These are phyloP conservation scores for Drosophila carrolli DNA, from an alignment of 1,140 invertebrate genomes.

Conservation along the genomic window DNA sequence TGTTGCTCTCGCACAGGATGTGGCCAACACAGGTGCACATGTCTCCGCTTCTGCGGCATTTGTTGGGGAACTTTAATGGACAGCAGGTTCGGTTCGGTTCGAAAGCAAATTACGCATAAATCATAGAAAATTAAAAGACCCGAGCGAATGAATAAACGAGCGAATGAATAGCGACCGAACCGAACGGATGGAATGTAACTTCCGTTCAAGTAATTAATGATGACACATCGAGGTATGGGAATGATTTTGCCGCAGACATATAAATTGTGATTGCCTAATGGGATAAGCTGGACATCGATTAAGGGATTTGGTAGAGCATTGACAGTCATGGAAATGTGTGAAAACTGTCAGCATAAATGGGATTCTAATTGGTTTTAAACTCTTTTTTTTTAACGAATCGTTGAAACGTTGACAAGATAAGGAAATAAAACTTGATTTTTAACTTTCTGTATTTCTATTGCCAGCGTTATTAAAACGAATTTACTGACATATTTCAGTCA, in stretches of 20 bases:
- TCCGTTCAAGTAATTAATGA: conserved; percentile 59
- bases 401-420: conserved; percentile 5
- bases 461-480: conserved; percentile 1
- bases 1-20: conserved; percentile 62
- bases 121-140: conserved; percentile 76
- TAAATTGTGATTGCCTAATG: conserved; percentile 51
- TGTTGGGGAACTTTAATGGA: conserved; percentile 45
- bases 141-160: conserved; percentile 22
- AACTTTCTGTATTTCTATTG: background rate
- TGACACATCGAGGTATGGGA: conserved; percentile 36
- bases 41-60: conserved; percentile 41
- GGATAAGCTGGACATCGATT: conserved; percentile 49
- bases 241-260: conserved; percentile 36
- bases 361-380: conserved; percentile 51
- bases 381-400: conserved; percentile 18
- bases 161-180: conserved; percentile 17
- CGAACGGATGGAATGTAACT: conserved; percentile 52
- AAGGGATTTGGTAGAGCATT: conserved; percentile 37
- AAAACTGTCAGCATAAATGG: conserved; percentile 43
- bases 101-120: conserved; percentile 69
- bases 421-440: background rate
- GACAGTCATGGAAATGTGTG: conserved; percentile 37
- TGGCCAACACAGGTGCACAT: conserved; percentile 69
- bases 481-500: background rate
- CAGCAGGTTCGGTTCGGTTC: conserved; percentile 31